These are phyloP conservation scores for Polyommatus iphigenia DNA, from an alignment of 2,888 invertebrate genomes.

Conservation along the genomic window DNA sequence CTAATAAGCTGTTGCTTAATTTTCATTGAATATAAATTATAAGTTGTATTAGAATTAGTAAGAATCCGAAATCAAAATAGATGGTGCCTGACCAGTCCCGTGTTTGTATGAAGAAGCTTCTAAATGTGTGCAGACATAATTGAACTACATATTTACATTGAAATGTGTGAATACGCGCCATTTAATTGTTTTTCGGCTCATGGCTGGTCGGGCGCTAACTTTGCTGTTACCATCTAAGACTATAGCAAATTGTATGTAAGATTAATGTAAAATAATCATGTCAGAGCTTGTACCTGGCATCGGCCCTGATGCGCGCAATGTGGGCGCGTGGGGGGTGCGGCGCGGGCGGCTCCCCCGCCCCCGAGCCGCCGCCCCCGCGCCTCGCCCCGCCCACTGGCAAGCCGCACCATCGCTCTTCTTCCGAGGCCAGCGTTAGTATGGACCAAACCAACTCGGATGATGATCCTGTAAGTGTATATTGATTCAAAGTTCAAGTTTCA, in stretches of 20 bases:
- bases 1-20: too few relatives aligned
- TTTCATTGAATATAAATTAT: not conserved
- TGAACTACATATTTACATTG: too few relatives aligned
- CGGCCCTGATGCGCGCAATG: constrained; percentile 93
- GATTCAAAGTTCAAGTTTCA: not conserved
- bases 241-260: too few relatives aligned
- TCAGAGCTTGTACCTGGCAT: constrained; percentile 93
- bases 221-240: too few relatives aligned
- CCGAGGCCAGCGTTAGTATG: constrained; percentile 89
- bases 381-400: constrained; percentile 74
- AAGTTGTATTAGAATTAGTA: too few relatives aligned
- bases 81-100: too few relatives aligned
- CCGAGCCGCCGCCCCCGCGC: constrained; percentile 70
- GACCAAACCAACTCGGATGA: constrained; percentile 91
- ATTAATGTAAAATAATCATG: constrained; percentile 13
- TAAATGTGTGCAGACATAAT: too few relatives aligned
- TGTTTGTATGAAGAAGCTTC: too few relatives aligned
- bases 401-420: constrained; percentile 82
- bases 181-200: too few relatives aligned
- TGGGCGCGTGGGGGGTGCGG: constrained; percentile 86
- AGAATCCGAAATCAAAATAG: too few relatives aligned
- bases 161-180: too few relatives aligned
- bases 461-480: constrained; percentile 71
- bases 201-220: too few relatives aligned
- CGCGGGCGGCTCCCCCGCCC: constrained; percentile 59